phyloP scores from a whole-genome alignment of 2,797 vertebrate genomes.

The Crocodylus rhombifer region DNA sequence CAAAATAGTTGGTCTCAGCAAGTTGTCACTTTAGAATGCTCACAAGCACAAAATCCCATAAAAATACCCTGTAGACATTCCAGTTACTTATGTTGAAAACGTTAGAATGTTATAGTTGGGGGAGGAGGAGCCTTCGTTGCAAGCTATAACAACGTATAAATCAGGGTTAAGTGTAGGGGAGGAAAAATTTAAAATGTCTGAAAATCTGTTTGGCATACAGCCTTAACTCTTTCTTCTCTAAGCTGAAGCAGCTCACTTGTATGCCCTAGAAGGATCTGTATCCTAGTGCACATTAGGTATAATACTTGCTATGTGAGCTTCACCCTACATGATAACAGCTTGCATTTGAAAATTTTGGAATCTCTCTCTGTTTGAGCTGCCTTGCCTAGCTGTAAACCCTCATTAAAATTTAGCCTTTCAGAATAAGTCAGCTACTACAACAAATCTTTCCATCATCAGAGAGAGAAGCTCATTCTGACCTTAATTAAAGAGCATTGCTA shows the following conservation, averaged over 20 bases:
- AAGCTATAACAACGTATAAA: not conserved
- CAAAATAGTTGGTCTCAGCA: not conserved
- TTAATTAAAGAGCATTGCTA: not conserved
- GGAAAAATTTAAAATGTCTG: not conserved
- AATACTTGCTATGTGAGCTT: not conserved
- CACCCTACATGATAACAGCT: accelerated
- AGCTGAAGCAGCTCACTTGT: not conserved
- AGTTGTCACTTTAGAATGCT: not conserved
- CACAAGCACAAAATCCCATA: not conserved
- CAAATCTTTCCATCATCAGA: not conserved
- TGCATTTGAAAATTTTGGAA: not conserved
- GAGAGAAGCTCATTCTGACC: not conserved
- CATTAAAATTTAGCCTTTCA: not conserved
- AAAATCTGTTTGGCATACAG: not conserved
- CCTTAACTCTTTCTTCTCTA: not conserved
- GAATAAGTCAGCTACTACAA: not conserved
- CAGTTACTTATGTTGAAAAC: not conserved
- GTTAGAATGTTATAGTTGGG: accelerated
- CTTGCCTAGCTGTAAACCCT: not conserved
- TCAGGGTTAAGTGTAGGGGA: not conserved
- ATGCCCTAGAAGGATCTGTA: not conserved
- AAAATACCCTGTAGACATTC: not conserved
- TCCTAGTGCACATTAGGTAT: accelerated
- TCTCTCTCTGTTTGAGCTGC: not conserved
- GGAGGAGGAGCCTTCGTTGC: accelerated